A percentile compares a stretch with the other conserved stretches of the same genome.
phyloP scores from a whole-genome alignment of 2,888 invertebrate species.

The Tethea ocularis region DNA sequence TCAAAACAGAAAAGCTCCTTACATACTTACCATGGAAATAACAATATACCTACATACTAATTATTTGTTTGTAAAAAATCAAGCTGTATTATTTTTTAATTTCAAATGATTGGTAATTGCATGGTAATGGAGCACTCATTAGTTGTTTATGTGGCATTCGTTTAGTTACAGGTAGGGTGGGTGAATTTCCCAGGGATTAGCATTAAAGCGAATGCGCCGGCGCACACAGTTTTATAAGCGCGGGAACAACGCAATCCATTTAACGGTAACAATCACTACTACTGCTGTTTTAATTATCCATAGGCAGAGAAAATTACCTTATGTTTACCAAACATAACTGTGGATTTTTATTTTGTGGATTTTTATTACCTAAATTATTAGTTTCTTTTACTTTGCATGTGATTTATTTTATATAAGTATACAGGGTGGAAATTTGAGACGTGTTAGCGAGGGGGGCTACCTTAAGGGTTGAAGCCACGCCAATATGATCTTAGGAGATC shows the following conservation, averaged over 20 bases:
- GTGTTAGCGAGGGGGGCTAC: too few relatives aligned
- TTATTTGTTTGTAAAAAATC: background rate
- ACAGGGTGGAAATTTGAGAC: too few relatives aligned
- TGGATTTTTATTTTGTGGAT: constrained; percentile 21
- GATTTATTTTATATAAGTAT: background rate
- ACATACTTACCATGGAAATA: background rate
- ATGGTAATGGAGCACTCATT: constrained; percentile 33
- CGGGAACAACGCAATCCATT: constrained; percentile 53
- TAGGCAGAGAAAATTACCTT: constrained; percentile 34
- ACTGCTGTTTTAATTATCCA: constrained; percentile 45
- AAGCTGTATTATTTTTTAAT: background rate
- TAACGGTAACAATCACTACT: constrained; percentile 46
- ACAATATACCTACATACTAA: too few relatives aligned
- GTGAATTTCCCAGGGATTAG: constrained; percentile 57
- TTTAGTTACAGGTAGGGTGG: constrained; percentile 41
- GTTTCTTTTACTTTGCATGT: background rate
- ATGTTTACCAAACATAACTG: constrained; percentile 37
- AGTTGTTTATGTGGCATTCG: constrained; percentile 30
- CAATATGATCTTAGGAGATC: too few relatives aligned
- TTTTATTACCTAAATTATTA: background rate
- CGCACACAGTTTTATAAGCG: constrained; percentile 45
- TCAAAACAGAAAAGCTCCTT: background rate
- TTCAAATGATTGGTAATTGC: constrained; percentile 21
- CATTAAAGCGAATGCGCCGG: constrained; percentile 42
- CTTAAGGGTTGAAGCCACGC: too few relatives aligned